Conservation (phyloP, 2,797 vertebrate genomes). For the Amblyraja radiata region DNA sequence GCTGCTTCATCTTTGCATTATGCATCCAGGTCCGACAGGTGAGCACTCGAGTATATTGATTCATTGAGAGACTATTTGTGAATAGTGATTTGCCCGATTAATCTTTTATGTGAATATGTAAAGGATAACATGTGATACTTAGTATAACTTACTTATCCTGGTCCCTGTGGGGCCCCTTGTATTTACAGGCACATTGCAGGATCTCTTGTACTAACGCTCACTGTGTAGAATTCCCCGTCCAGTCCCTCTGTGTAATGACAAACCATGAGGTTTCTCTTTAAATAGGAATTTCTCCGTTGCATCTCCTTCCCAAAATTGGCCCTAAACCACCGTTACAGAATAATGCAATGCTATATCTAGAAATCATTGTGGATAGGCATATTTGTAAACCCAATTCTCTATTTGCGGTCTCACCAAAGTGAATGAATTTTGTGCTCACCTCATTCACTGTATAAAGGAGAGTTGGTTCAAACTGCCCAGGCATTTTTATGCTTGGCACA, state of each 20-base stretch:
- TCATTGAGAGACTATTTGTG: not conserved
- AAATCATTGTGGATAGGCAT: not conserved
- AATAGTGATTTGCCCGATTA: not conserved
- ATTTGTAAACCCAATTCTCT: not conserved
- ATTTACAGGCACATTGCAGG: no score
- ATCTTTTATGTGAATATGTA: not conserved
- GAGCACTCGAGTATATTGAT: not conserved
- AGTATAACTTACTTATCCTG: not conserved
- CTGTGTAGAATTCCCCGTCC: not conserved
- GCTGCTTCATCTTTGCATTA: not conserved
- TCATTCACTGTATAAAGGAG: not conserved
- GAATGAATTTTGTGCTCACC: not conserved
- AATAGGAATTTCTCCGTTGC: not conserved
- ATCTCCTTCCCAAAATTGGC: not conserved
- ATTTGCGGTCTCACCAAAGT: not conserved
- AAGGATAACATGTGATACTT: not conserved
- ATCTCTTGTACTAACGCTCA: not conserved
- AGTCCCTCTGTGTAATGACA: not conserved
- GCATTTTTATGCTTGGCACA: not conserved
- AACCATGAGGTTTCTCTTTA: not conserved
- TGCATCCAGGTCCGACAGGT: conserved; percentile 35
- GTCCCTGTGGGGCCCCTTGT: no score
- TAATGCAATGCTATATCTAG: not conserved
- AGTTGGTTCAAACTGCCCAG: not conserved
- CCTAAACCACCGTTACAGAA: not conserved